These are phyloP conservation scores for Microtus pennsylvanicus DNA, from an alignment of 2,113 vertebrate genomes.

Conservation along the genomic window DNA sequence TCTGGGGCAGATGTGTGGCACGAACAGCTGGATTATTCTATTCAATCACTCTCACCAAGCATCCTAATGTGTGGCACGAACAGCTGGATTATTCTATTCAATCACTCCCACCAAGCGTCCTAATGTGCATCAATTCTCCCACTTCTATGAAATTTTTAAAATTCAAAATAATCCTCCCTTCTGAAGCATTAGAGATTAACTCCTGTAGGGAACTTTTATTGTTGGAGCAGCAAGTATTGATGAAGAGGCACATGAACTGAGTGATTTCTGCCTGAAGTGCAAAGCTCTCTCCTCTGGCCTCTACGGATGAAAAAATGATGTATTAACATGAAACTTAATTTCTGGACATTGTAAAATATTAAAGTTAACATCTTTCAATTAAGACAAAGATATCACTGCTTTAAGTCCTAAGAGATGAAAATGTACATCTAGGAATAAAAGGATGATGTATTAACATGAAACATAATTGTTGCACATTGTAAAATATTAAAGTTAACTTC, in stretches of 20 bases:
- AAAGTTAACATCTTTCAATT: background rate
- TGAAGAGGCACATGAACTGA: background rate
- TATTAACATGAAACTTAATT: background rate
- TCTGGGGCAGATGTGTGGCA: too few species aligned
- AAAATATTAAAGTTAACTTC: background rate
- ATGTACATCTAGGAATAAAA: background rate
- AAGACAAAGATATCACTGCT: background rate
- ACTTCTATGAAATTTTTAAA: background rate
- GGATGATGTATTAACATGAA: background rate
- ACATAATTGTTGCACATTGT: background rate
- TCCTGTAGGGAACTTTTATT: background rate
- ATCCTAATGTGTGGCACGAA: background rate
- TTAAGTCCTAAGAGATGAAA: background rate
- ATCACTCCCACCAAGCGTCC: background rate
- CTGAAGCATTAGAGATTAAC: background rate
- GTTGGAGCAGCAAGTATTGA: background rate
- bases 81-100: too few species aligned
- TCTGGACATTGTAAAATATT: background rate
- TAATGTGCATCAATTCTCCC: background rate
- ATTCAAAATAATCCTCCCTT: constrained; percentile 83
- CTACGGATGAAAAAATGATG: background rate
- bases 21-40: background rate
- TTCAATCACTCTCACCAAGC: background rate
- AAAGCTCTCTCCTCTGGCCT: background rate
- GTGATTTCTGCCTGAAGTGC: background rate